These are phyloP conservation scores for Carcinoscorpius rotundicauda DNA, from an alignment of 1,140 invertebrate genomes.

Conservation along the genomic window DNA sequence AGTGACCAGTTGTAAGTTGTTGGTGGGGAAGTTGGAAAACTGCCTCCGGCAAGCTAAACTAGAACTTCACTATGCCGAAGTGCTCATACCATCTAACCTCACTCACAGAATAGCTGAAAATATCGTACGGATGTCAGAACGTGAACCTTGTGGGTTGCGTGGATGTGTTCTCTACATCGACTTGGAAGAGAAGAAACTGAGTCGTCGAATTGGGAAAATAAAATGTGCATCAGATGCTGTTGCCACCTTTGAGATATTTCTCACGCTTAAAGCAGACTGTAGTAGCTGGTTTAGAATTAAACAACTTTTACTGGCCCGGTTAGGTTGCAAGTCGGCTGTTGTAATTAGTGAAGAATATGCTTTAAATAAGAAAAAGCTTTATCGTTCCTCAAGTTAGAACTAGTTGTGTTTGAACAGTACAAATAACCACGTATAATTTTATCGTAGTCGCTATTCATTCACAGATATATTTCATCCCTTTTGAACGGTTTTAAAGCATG, in stretches of 20 bases:
- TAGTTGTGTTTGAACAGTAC: no score
- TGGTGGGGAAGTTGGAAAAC: constrained; percentile 46
- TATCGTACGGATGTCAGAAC: constrained; percentile 60
- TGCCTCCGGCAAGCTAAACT: constrained; percentile 60
- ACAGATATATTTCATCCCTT: no score
- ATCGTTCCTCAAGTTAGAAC: constrained; percentile 40
- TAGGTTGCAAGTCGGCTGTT: constrained; percentile 64
- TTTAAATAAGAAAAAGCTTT: constrained; percentile 73
- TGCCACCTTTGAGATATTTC: constrained; percentile 69
- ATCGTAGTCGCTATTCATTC: no score
- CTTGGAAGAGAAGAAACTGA: constrained; percentile 22
- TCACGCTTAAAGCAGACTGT: constrained; percentile 68
- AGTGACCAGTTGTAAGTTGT: no score
- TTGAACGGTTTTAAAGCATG: no score
- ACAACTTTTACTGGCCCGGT: constrained; percentile 37
- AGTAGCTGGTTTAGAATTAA: constrained; percentile 62
- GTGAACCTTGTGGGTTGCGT: constrained; percentile 66
- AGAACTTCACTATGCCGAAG: constrained; percentile 60
- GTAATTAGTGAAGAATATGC: constrained; percentile 70
- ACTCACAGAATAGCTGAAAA: constrained; percentile 57
- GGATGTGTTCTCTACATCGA: constrained; percentile 32
- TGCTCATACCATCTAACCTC: constrained; percentile 62
- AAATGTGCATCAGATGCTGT: constrained; percentile 68
- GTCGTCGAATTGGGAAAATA: constrained; percentile 47
- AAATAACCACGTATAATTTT: no score